These are phyloP conservation scores for Temnopleurus reevesii DNA, from an alignment of 53 echinoderm and acorn worm species.

Conservation along the genomic window DNA sequence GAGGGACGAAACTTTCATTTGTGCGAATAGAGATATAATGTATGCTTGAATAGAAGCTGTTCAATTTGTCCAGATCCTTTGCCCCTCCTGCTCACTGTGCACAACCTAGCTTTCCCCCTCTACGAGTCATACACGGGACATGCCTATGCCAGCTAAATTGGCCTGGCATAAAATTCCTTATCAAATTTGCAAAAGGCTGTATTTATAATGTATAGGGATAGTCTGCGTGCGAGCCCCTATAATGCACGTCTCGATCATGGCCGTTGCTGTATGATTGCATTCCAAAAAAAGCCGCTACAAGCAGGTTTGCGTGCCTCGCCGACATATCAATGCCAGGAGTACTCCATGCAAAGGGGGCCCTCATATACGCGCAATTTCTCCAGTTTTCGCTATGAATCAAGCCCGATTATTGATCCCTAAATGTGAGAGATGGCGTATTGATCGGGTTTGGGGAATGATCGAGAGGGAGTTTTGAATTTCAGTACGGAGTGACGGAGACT, in stretches of 20 bases:
- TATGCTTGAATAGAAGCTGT: too few relatives aligned
- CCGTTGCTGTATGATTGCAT: background rate
- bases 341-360: background rate
- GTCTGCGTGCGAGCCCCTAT: background rate
- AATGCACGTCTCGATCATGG: background rate
- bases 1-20: too few relatives aligned
- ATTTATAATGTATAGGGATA: constrained; percentile 50
- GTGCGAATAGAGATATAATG: too few relatives aligned
- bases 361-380: constrained; percentile 7
- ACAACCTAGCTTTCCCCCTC: too few relatives aligned
- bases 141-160: constrained; percentile 43
- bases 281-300: background rate
- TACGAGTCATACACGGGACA: constrained; percentile 29
- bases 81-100: too few relatives aligned
- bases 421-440: constrained; percentile 30
- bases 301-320: background rate
- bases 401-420: constrained; percentile 24
- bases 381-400: constrained; percentile 15
- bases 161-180: constrained; percentile 59
- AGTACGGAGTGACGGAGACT: constrained; percentile 26
- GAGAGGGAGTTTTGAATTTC: constrained; percentile 33
- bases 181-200: constrained; percentile 59
- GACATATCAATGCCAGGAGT: background rate
- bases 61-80: too few relatives aligned
- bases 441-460: constrained; percentile 26